Evolutionary conservation across 2,797 vertebrate genomes (phyloP), one percentile per base, ranked within the genome.

Genomic region (Perdix hodgsoniae): DNA sequence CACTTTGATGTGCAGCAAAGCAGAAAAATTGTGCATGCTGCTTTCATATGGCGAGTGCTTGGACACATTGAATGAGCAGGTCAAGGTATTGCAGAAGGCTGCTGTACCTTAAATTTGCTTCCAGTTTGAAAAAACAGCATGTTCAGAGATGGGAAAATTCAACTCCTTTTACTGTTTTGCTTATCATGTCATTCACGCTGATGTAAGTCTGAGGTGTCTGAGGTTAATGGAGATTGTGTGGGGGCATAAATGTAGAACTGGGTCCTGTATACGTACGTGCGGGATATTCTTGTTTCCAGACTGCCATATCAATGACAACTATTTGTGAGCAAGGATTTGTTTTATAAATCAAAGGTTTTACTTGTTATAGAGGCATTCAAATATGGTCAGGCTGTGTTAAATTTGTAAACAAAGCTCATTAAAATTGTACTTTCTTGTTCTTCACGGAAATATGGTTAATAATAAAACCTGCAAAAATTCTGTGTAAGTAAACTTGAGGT

Each of bases 81-180:
- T 14, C 52, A 42, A 0, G 0, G 0, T 6, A 11, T 5, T 21
- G 6, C 33, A 56, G n/a, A n/a, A 70, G 47, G 40, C 15, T 67
- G 23, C 33, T 52, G 23, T 39, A 39, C 54, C 71, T 47, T 2
- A 10, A 4, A 31, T 60, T 40, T 44, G 40, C 40, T 60, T 33
- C 27, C 21, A 21, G 29, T 1, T 26, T 29, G 42, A 63, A 63
- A 81, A 27, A 17, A 21, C 56, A 45, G 10, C 27, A 13, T 27
- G 7, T 33, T 69, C 11, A 57, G 17, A n/a, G 66, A 42, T 31
- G 70, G 17, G 27, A 29, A 56, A 16, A 70, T 19, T 27, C 31
- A 64, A 23, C 4, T 15, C 6, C 59, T 75, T 72, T n/a, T 52
- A 24, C 27, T 54, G 24, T 37, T 33, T 27, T 71, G 18, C 29